Evolutionary conservation across 2,113 vertebrate species (phyloP).

Genomic region (Vulpes lagopus): DNA sequence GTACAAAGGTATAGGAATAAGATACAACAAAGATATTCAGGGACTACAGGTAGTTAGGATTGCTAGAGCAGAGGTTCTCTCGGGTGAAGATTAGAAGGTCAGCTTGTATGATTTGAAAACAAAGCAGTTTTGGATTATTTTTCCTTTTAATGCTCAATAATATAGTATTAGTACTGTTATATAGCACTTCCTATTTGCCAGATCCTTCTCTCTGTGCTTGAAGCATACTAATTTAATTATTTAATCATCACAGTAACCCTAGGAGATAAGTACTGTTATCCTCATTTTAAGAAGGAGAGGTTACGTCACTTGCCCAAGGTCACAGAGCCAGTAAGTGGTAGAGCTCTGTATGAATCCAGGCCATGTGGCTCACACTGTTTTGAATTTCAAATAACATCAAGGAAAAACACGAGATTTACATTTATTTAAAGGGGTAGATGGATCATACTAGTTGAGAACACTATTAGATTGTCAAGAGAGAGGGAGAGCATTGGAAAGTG

Average conservation of each 20-base stretch:
- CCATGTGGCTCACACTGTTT: not conserved
- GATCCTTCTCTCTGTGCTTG: not conserved
- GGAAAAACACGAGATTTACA: not conserved
- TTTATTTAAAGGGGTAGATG: not conserved
- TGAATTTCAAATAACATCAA: constrained; percentile 8
- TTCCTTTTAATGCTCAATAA: not conserved
- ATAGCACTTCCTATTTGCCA: not conserved
- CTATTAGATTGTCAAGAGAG: not conserved
- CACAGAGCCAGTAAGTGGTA: not conserved
- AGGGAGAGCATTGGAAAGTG: not conserved
- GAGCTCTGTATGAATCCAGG: not conserved
- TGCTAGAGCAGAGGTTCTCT: not conserved
- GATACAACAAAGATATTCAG: not conserved
- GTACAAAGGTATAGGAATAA: not conserved
- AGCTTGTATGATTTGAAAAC: not conserved
- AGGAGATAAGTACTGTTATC: not conserved
- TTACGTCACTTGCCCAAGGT: not conserved
- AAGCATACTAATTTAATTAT: not conserved
- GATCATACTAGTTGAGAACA: not conserved
- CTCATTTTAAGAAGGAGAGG: constrained; percentile 19
- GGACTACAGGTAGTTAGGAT: not conserved
- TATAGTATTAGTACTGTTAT: not conserved
- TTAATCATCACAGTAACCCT: not conserved
- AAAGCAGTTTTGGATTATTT: not conserved
- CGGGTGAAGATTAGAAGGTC: not conserved